Evolutionary conservation across 2,797 vertebrate genomes (phyloP).

Genomic region (Channallabes apus): DNA sequence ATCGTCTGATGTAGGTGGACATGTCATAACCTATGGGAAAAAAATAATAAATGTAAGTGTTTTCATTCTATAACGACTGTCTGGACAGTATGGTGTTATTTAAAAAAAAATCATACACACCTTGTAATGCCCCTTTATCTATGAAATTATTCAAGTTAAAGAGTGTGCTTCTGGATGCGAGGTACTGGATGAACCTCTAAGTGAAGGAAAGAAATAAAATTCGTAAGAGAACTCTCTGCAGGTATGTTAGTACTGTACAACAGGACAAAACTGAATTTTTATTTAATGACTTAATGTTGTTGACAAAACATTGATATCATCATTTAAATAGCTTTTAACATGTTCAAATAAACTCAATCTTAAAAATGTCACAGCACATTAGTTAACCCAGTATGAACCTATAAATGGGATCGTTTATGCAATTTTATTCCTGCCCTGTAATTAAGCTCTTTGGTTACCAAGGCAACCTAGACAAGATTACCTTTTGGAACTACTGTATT

Average conservation of each 20-base stretch:
- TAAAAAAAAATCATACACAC: constrained; percentile 73
- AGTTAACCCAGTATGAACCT: background rate
- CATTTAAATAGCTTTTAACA: background rate
- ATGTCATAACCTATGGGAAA: constrained; percentile 85
- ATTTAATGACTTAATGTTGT: too few species aligned
- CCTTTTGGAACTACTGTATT: background rate
- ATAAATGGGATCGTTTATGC: background rate
- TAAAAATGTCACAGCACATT: constrained; percentile 22
- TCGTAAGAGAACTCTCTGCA: background rate
- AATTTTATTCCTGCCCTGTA: background rate
- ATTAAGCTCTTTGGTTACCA: constrained; percentile 14
- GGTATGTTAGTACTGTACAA: background rate
- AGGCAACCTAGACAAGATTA: background rate
- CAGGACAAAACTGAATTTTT: background rate
- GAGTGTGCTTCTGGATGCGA: constrained; percentile 92
- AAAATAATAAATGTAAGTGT: constrained; percentile 41
- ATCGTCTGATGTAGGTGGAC: constrained; percentile 95
- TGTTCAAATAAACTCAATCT: background rate
- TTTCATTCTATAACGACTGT: background rate
- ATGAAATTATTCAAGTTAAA: constrained; percentile 98
- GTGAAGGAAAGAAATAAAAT: constrained; percentile 44
- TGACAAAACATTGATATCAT: background rate
- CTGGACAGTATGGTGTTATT: background rate
- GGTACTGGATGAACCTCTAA: constrained; percentile 96
- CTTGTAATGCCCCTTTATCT: constrained; percentile 94